phyloP scores from a whole-genome alignment of 2,797 vertebrate species.

The Microctenopoma steveboyesi region DNA sequence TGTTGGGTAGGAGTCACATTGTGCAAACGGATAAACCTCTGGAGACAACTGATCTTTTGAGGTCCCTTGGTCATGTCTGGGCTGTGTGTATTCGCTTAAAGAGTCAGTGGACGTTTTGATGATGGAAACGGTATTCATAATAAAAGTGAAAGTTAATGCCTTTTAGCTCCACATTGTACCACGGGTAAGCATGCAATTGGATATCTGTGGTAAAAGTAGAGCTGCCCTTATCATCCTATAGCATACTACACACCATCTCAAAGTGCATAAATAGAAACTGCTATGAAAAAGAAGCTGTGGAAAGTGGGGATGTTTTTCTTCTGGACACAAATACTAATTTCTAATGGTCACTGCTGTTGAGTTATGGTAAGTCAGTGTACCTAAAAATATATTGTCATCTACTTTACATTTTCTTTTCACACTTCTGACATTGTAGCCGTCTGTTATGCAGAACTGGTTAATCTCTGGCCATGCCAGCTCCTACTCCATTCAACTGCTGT shows the following conservation, averaged over 20 bases:
- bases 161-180: conserved; percentile 29
- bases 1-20: conserved; percentile 6
- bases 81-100: conserved; percentile 20
- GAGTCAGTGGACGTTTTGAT: conserved; percentile 31
- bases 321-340: neutral
- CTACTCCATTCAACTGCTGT: conserved; percentile 7
- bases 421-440: conserved; percentile 1
- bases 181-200: conserved; percentile 36
- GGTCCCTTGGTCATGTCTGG: conserved; percentile 20
- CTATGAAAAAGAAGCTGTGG: neutral
- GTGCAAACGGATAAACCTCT: conserved; percentile 5
- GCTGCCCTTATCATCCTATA: conserved; percentile 24
- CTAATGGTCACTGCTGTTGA: neutral
- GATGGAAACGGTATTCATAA: conserved; percentile 43
- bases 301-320: neutral
- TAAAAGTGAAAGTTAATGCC: conserved; percentile 57
- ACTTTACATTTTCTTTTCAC: neutral
- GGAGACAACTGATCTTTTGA: conserved; percentile 12
- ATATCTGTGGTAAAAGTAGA: conserved; percentile 46
- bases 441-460: neutral
- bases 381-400: neutral
- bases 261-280: neutral
- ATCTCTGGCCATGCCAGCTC: neutral
- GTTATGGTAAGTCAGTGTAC: neutral
- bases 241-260: neutral